A percentile compares a stretch with the other conserved stretches of the same genome.
phyloP scores from a whole-genome alignment of 2,797 vertebrate species.

The Amniataba percoides region DNA sequence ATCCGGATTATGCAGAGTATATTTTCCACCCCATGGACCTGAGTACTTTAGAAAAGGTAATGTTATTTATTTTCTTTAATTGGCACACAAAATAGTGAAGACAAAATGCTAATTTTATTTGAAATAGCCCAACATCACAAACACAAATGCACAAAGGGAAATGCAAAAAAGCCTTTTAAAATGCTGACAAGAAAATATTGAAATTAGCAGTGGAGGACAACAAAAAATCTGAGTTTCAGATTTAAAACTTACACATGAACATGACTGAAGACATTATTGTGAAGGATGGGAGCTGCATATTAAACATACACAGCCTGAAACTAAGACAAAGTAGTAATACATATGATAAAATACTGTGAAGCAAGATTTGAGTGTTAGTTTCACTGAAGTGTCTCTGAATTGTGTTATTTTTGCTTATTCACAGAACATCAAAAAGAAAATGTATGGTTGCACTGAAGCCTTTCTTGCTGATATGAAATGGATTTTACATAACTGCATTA shows the following conservation, averaged over 20 bases:
- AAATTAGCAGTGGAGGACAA: not conserved
- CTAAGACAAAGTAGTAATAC: not conserved
- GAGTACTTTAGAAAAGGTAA: constrained; percentile 97
- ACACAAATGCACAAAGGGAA: not conserved
- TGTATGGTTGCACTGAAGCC: constrained; percentile 98
- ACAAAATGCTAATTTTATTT: too few relatives aligned
- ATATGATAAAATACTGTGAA: not conserved
- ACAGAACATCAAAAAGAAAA: constrained; percentile 99
- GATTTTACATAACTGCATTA: constrained; percentile 99
- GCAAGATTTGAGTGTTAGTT: not conserved
- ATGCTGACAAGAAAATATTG: not conserved
- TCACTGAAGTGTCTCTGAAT: constrained; percentile 12
- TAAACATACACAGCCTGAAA: not conserved
- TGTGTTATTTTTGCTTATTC: constrained; percentile 38
- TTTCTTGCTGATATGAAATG: constrained; percentile 98
- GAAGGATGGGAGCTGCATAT: not conserved
- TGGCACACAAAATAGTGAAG: not conserved
- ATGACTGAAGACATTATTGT: not conserved
- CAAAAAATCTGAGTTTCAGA: not conserved
- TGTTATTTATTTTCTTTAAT: not conserved
- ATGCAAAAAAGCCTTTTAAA: not conserved
- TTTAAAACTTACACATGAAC: not conserved
- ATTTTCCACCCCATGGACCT: constrained; percentile 99
- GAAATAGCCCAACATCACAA: not conserved
- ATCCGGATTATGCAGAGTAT: constrained; percentile 98